Percentiles rank a stretch among this genome's conserved stretches.
Evolutionary conservation across 2,888 invertebrate genomes (phyloP).

Genomic region (Acanthosepion lycidas): DNA sequence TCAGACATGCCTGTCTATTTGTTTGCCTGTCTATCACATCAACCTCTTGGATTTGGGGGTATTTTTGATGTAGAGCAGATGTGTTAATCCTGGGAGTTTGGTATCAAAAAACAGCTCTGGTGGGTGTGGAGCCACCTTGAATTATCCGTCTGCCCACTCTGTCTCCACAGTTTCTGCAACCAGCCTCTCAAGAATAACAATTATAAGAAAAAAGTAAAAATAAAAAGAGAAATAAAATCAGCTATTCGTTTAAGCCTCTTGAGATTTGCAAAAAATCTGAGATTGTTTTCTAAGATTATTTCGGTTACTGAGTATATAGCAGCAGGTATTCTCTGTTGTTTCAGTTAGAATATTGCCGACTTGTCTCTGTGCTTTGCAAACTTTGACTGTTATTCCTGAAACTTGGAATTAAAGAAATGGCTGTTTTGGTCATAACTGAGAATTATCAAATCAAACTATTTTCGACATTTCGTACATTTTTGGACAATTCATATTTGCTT

Average conservation of each 20-base stretch:
- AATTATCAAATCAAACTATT: neutral
- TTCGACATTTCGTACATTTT: neutral
- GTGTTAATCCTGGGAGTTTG: neutral
- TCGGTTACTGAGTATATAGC: neutral
- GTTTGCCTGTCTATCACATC: neutral
- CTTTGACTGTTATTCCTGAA: neutral
- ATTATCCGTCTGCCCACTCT: neutral
- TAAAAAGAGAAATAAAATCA: neutral
- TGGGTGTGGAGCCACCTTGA: neutral
- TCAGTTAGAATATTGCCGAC: neutral
- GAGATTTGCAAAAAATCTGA: neutral
- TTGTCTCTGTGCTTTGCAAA: neutral
- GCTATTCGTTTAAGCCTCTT: neutral
- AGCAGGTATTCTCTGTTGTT: neutral
- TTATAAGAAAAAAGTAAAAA: neutral
- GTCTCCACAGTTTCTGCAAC: slow-evolving; percentile 15
- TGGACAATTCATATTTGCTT: neutral
- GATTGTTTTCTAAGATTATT: slow-evolving; percentile 20
- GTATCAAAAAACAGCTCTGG: neutral
- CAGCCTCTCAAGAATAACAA: neutral
- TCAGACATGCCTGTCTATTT: neutral
- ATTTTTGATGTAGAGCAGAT: neutral
- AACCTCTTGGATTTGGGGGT: neutral
- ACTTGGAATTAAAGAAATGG: neutral
- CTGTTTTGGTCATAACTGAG: neutral